Conservation (phyloP, 2,888 invertebrate species). For the Acronicta aceris region DNA sequence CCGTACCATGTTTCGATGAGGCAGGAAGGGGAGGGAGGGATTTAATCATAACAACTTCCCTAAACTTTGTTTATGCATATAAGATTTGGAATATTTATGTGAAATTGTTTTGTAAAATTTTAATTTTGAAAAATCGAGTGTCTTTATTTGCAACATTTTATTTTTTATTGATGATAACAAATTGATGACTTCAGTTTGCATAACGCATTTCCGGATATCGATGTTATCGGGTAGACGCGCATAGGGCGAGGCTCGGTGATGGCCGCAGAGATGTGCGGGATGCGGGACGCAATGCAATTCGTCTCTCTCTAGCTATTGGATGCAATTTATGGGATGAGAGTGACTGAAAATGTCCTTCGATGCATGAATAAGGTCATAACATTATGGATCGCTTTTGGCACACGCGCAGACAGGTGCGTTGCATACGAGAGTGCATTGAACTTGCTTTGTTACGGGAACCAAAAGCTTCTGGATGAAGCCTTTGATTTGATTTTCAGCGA, state of each 20-base stretch:
- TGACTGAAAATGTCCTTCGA: background rate
- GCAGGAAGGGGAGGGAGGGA: background rate
- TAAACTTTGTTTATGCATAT: background rate
- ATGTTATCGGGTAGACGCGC: too few relatives aligned
- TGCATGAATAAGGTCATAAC: background rate
- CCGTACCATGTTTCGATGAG: background rate
- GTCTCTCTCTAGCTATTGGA: slow-evolving; percentile 5
- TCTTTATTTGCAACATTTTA: background rate
- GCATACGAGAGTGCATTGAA: background rate
- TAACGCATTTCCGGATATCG: slow-evolving; percentile 8
- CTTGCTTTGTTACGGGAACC: background rate
- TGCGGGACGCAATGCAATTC: background rate
- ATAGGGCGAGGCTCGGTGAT: background rate
- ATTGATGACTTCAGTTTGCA: background rate
- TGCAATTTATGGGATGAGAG: background rate
- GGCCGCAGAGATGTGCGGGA: background rate
- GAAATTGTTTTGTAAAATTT: too few relatives aligned
- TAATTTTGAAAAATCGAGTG: background rate
- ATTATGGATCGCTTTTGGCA: background rate
- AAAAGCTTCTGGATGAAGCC: background rate
- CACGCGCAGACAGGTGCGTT: slow-evolving; percentile 1
- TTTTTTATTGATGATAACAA: background rate
- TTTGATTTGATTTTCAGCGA: too few relatives aligned
- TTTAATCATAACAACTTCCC: background rate
- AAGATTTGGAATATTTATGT: background rate